Evolutionary conservation across 2,888 invertebrate genomes (phyloP).

Genomic region (Philhelius pedissequus): DNA sequence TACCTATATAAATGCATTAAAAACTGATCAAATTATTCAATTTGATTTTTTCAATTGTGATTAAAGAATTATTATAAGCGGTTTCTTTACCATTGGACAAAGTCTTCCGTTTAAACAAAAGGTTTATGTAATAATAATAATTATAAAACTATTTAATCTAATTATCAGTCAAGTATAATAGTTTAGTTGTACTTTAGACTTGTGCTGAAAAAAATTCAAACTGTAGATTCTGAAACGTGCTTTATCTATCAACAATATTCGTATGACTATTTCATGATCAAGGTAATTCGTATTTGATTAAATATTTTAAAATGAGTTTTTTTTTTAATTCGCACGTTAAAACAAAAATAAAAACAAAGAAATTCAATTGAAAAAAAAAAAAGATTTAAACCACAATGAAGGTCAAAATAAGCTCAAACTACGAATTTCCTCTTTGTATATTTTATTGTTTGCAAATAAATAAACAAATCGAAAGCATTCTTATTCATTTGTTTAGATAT

Average conservation of each 20-base stretch:
- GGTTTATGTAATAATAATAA: neutral
- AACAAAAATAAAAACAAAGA: too few relatives aligned
- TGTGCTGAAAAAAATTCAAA: neutral
- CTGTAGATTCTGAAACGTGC: neutral
- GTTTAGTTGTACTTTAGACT: neutral
- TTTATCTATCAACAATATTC: neutral
- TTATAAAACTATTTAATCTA: neutral
- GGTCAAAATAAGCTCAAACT: neutral
- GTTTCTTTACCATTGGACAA: neutral
- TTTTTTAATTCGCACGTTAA: neutral
- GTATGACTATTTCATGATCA: neutral
- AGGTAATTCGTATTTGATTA: neutral
- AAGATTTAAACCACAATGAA: neutral
- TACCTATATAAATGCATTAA: too few relatives aligned
- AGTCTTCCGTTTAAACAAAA: neutral
- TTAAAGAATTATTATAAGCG: neutral
- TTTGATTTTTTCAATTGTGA: neutral
- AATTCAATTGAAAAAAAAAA: neutral
- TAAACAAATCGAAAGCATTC: neutral
- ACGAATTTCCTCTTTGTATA: neutral
- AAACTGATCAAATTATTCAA: neutral
- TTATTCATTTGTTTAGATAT: slow-evolving; percentile 6
- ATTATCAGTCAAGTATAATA: neutral
- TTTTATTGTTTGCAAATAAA: slow-evolving; percentile 7
- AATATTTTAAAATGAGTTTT: neutral